Evolutionary conservation across 2,113 vertebrate genomes (phyloP), one percentile per base, ranked within the genome.

Genomic region (Neotoma lepida): DNA sequence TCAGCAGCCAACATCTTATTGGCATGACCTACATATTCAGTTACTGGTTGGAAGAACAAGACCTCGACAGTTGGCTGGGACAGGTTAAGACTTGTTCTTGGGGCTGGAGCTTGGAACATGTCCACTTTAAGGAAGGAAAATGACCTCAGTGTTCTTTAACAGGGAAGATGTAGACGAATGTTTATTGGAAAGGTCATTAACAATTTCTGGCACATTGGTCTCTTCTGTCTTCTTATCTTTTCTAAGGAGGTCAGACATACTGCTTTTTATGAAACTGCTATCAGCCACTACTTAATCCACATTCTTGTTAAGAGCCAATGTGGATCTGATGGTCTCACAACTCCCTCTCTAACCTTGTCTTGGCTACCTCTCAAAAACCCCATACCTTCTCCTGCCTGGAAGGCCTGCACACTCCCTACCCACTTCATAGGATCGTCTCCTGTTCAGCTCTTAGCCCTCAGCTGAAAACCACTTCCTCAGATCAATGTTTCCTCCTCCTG

Each of bases 221-320:
- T 92, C 22, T 92, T 30, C 20, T 76, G 14, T 81, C 56, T 89
- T 93, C 39, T 88, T 20, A 81, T 58, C 58, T n/a, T 76, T 70
- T 93, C 77, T 87, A 0, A 78, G 39, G 86, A 28, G 86, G 30
- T 88, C 73, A 73, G 44, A 44, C 39, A 33, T 22, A 68, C 22
- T 33, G 51, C 30, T 92, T 93, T 95, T 90, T 87, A 56, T 88
- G 84, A 92, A 90, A 94, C 66, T 87, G 20, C 58, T 71, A 9
- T 78, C n/a, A 18, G n/a, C 56, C 20, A 33, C 63, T 51, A 22
- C 33, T 68, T 94, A 93, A 81, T 6, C 70, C 39, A 80, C 4
- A 17, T 9, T 73, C 49, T 76, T 92, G 89, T 70, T 39, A 46
- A 92, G 35, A 93, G 51, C 39, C 18, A 46, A 1, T 71, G 1